Evolutionary conservation across 2,888 invertebrate species (phyloP), one percentile per base, ranked within the genome.

Genomic region (Lithophane semibrunnea): DNA sequence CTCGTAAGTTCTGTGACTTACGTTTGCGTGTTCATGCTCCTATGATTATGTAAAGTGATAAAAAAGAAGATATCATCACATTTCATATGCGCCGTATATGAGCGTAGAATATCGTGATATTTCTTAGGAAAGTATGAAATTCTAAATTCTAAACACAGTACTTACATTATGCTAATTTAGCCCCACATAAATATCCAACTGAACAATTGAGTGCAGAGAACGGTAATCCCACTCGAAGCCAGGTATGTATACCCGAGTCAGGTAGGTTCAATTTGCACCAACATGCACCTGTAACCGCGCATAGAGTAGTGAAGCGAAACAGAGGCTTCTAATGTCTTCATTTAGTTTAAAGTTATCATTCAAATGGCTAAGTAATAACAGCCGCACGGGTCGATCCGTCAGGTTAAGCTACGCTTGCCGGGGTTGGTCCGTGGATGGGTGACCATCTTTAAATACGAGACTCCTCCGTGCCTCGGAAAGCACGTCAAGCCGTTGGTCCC

Each of bases 211-310:
- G 88, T 86, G 89, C 82, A 85, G 69, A 86, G 82, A 75, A 82
- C 85, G 77, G 86, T 91, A 89, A 91, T 88, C 85, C 86, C 79
- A 88, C 87, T 88, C 83, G 85, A 90, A 91, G 86, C 88, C 87
- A 21, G 71, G 75, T 77, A 83, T 74, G 83, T 74, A 77, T 75
- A 81, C 69, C 73, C 82, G 44, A 82, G 86, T 84, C 82, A 83
- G 85, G 85, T 84, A 78, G 75, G 83, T 84, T 82, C 88, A 88
- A 91, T 88, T 87, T 86, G 86, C 84, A 86, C 87, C 89, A 89
- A 88, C 91, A 88, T 92, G 91, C 91, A 91, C 90, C 91, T 92
- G 90, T 82, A 90, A 65, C 86, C 78, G 49, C 49, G 10, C 60
- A 73, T 65, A 92, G 92, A 86, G 81, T 84, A 83, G 54, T 4